These are phyloP conservation scores for Bovichtus diacanthus DNA, from an alignment of 2,797 vertebrate species.

Conservation along the genomic window DNA sequence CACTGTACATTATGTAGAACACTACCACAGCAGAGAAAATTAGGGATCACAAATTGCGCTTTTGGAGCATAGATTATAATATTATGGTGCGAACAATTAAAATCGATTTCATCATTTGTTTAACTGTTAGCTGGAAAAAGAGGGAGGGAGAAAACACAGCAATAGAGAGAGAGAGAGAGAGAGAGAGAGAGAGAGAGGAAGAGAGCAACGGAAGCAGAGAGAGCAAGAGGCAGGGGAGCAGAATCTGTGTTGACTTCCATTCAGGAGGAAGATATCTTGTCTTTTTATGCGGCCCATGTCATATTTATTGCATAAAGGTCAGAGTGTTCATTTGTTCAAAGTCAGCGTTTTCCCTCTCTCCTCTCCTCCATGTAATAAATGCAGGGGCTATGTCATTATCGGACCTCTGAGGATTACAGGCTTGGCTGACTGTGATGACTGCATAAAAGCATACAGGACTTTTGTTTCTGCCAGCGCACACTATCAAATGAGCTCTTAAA, in stretches of 20 bases:
- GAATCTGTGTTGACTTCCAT: constrained; percentile 91
- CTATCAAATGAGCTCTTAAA: constrained; percentile 83
- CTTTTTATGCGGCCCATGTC: constrained; percentile 91
- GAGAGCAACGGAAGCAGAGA: constrained; percentile 37
- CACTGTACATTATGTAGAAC: constrained; percentile 4
- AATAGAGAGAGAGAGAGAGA: neutral
- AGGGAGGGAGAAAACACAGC: constrained; percentile 1
- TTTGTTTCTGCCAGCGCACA: constrained; percentile 83
- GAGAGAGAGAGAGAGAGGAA: constrained; percentile 11
- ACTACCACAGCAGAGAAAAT: constrained; percentile 3
- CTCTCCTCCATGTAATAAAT: constrained; percentile 88
- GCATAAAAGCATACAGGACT: constrained; percentile 87
- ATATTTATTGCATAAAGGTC: constrained; percentile 95
- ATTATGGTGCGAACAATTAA: constrained; percentile 37
- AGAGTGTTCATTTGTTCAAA: constrained; percentile 92
- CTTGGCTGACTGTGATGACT: constrained; percentile 88
- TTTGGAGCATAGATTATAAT: constrained; percentile 43
- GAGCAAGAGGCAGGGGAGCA: constrained; percentile 80
- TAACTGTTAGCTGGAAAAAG: constrained; percentile 36
- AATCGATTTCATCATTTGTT: constrained; percentile 61
- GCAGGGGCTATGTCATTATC: constrained; percentile 90
- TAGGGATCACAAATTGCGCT: constrained; percentile 32
- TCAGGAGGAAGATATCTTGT: constrained; percentile 94
- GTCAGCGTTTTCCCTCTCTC: constrained; percentile 88
- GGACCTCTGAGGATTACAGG: constrained; percentile 88